Percentiles rank a stretch among this genome's conserved stretches.
phyloP scores from a whole-genome alignment of 2,113 vertebrate genomes.

The Pagrus major region DNA sequence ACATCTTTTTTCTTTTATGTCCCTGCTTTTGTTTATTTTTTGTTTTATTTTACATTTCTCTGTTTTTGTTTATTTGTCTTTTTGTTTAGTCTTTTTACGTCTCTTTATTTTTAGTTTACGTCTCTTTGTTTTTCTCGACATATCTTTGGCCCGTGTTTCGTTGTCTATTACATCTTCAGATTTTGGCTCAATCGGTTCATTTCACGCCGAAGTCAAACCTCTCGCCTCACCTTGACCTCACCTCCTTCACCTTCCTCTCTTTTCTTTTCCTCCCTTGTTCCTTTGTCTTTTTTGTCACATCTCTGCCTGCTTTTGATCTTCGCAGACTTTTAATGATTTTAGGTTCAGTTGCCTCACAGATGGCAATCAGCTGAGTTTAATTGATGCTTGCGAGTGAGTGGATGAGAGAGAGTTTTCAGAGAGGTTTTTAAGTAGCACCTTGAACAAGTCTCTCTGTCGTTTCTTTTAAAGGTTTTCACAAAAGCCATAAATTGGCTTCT shows the following conservation, averaged over 20 bases:
- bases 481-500: conserved; percentile 66
- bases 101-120: too few relatives aligned
- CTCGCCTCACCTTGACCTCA: conserved; percentile 24
- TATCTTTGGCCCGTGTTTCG: too few relatives aligned
- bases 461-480: conserved; percentile 24
- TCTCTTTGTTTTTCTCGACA: too few relatives aligned
- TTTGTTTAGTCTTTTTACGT: too few relatives aligned
- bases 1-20: too few relatives aligned
- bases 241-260: neutral
- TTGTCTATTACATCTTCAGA: conserved; percentile 16
- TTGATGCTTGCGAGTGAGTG: conserved; percentile 51
- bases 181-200: neutral
- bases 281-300: neutral
- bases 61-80: too few relatives aligned
- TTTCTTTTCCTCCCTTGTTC: neutral
- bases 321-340: conserved; percentile 61
- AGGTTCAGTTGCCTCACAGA: conserved; percentile 53
- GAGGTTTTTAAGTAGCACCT: conserved; percentile 62
- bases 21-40: too few relatives aligned
- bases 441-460: conserved; percentile 37
- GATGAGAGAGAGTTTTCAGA: conserved; percentile 29
- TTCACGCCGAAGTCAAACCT: neutral
- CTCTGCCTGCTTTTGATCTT: conserved; percentile 50
- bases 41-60: too few relatives aligned
- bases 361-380: conserved; percentile 55